These are phyloP conservation scores for Empis livida DNA, from an alignment of 2,888 invertebrate species.

Conservation along the genomic window DNA sequence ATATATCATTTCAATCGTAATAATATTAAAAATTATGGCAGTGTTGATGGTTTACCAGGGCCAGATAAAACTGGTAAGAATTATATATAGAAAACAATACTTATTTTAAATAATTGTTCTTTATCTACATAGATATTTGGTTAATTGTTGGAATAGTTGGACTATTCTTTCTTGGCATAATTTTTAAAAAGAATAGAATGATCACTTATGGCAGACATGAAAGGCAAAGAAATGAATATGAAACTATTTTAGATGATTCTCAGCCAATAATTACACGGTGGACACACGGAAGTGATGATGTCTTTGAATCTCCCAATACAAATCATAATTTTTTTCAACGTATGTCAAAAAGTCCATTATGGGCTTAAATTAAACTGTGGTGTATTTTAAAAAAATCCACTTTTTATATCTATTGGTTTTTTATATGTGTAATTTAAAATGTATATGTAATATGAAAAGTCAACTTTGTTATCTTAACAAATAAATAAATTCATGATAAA, in stretches of 20 bases:
- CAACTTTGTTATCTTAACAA: too few species aligned
- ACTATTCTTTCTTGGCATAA: not conserved
- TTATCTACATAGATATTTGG: not conserved
- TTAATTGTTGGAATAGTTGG: not conserved
- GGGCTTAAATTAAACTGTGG: not conserved
- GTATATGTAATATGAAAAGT: too few species aligned
- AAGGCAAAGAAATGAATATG: not conserved
- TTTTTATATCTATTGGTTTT: too few species aligned
- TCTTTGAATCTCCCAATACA: constrained; percentile 8
- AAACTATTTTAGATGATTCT: not conserved
- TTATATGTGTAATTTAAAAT: too few species aligned
- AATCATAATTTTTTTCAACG: constrained; percentile 14
- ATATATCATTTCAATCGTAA: not conserved
- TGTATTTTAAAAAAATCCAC: too few species aligned
- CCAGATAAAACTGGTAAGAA: not conserved
- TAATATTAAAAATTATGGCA: not conserved
- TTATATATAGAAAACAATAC: not conserved
- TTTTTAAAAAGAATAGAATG: not conserved
- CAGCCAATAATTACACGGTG: constrained; percentile 4
- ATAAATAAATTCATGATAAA: too few species aligned
- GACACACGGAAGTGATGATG: constrained; percentile 6
- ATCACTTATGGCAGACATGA: not conserved
- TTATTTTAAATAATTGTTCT: not conserved
- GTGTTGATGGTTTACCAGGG: not conserved
- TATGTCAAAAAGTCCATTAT: not conserved